Evolutionary conservation across 2,888 invertebrate genomes (phyloP), one percentile per base, ranked within the genome.

Genomic region (Morinoia aosen): DNA sequence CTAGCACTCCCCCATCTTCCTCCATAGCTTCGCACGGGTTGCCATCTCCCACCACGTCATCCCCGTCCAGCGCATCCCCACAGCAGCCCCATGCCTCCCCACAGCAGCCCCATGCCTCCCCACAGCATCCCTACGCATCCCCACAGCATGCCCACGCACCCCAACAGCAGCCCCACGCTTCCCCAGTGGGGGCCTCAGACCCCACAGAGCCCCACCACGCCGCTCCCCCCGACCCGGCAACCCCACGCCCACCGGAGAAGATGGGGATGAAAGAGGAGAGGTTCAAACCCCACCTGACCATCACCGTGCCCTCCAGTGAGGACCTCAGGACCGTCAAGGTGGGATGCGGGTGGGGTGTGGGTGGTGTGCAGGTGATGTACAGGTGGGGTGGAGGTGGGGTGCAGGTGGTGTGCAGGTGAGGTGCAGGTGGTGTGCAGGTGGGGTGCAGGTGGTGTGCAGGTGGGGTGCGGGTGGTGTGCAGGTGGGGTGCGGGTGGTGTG

Each of bases 271-370:
- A 56, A 48, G 91, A 91, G 11, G 91, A 56, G 39, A 91, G 91
- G 56, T 56, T 95, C 91, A 96, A 96, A 88, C 96, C 96, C 33
- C 96, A 96, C 40, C 96, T 96, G 58, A 96, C 96, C 88, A 96
- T 96, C 58, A 96, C 96, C 10, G 96, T 96, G 4, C 96, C 96
- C 58, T 96, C 96, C 39, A 96, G 95, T 91, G 96, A 96, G 58
- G 95, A 96, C 76, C 95, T 96, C 95, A 96, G 94, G 57, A 95
- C 39, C 88, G 76, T 95, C 19, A 95, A 96, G 58, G 95, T 95
- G 57, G 25, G 91, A 0, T 61, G 19, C 19, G 8, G 61, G 61
- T 12, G 61, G 12, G 61, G 12, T 61, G 61, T 8, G 8, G 61
- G 61, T 61, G 61, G 61, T 12, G 16, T 61, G 8, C 61, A 61